Evolutionary conservation across 2,888 invertebrate species (phyloP).

Genomic region (Leptopilina myrica): DNA sequence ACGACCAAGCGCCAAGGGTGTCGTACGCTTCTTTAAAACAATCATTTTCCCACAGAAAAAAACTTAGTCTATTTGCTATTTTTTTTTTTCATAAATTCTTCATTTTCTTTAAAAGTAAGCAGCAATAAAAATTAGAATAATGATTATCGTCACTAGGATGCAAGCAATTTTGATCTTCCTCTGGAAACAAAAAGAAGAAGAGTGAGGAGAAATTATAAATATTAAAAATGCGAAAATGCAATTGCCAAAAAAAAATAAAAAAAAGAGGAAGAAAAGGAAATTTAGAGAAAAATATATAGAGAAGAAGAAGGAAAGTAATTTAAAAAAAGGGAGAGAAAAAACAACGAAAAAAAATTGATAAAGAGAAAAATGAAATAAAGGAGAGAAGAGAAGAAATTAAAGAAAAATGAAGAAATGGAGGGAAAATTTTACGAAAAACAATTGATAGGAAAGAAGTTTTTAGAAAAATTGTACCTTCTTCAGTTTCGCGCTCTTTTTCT

Average conservation of each 20-base stretch:
- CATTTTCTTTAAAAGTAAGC: constrained; percentile 58
- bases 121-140: constrained; percentile 62
- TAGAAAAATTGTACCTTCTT: constrained; percentile 76
- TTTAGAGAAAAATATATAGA: constrained; percentile 19
- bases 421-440: too few species aligned
- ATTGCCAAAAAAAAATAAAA: not conserved
- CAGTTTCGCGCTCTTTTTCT: constrained; percentile 77
- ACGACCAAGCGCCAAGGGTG: constrained; percentile 81
- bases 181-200: constrained; percentile 69
- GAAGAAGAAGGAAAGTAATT: not conserved
- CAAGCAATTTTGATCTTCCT: constrained; percentile 74
- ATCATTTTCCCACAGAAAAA: constrained; percentile 58
- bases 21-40: constrained; percentile 77
- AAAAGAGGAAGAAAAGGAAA: not conserved
- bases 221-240: too few species aligned
- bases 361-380: constrained; percentile 61
- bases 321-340: not conserved
- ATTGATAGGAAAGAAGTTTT: not conserved
- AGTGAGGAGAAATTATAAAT: constrained; percentile 4
- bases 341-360: not conserved
- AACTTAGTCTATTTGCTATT: not conserved
- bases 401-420: constrained; percentile 32
- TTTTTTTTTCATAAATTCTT: constrained; percentile 62
- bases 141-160: constrained; percentile 66
- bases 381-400: not conserved